These are phyloP conservation scores for Epirrita christyi DNA, from an alignment of 2,888 invertebrate genomes.

Conservation along the genomic window DNA sequence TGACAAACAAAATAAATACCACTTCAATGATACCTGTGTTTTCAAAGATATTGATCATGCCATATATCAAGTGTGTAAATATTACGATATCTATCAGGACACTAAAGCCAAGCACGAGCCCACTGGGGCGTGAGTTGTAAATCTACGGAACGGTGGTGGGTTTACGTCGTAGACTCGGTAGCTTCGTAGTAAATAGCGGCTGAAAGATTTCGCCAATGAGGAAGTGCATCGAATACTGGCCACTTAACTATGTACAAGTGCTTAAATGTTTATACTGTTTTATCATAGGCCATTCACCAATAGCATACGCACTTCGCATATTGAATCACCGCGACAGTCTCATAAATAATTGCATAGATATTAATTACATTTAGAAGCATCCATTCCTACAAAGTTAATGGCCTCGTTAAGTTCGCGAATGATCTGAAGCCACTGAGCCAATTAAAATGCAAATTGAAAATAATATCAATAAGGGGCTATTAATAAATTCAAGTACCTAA, in stretches of 20 bases:
- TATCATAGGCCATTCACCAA: constrained; percentile 47
- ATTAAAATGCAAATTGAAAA: constrained; percentile 46
- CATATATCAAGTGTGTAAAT: constrained; percentile 46
- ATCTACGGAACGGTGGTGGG: constrained; percentile 56
- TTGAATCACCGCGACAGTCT: constrained; percentile 40
- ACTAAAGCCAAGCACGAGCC: constrained; percentile 57
- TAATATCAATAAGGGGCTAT: constrained; percentile 24
- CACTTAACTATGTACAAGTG: constrained; percentile 42
- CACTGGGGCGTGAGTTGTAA: constrained; percentile 67
- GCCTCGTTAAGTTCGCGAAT: constrained; percentile 46
- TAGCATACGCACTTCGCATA: constrained; percentile 38
- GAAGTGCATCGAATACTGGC: constrained; percentile 48
- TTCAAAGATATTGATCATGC: constrained; percentile 43
- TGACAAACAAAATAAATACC: constrained; percentile 11
- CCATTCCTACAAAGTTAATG: constrained; percentile 48
- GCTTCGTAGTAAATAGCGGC: constrained; percentile 39
- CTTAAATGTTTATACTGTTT: constrained; percentile 48
- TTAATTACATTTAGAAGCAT: constrained; percentile 46
- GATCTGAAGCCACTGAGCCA: constrained; percentile 35
- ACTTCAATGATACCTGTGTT: constrained; percentile 11
- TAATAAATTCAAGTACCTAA: constrained; percentile 31
- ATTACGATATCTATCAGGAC: constrained; percentile 50
- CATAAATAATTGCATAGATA: constrained; percentile 48
- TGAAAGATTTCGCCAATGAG: constrained; percentile 57
- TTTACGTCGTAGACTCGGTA: constrained; percentile 30